Conservation (phyloP, 2,797 vertebrate species). For the Borostomias antarcticus region DNA sequence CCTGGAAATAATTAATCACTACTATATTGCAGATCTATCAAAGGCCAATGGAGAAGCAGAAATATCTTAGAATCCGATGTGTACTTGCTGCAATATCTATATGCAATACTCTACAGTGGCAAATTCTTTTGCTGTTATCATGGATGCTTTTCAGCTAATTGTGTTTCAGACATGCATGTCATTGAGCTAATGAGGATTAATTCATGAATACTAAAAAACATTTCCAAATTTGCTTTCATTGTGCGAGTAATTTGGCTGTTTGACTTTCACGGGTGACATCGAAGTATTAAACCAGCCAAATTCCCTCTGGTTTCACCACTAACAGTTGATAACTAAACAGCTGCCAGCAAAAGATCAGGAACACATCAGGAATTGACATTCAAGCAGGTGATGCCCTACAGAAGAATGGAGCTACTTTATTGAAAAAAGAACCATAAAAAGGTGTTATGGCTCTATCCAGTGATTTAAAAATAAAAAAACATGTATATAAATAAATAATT, state of each 20-base stretch:
- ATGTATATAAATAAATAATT: too few relatives aligned
- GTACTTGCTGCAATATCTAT: conserved; percentile 2
- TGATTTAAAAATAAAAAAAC: too few relatives aligned
- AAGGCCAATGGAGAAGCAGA: conserved; percentile 7
- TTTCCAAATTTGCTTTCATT: conserved; percentile 27
- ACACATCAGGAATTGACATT: too few relatives aligned
- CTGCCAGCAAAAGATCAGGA: conserved; percentile 62
- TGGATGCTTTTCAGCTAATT: conserved; percentile 20
- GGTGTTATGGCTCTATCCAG: too few relatives aligned
- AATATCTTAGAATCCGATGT: conserved; percentile 24
- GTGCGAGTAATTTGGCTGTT: conserved; percentile 48
- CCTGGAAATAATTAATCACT: conserved; percentile 12
- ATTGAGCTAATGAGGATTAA: conserved; percentile 44
- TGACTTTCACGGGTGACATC: conserved; percentile 43
- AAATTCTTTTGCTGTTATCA: conserved; percentile 16
- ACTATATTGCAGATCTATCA: conserved; percentile 15
- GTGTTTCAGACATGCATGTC: conserved; percentile 22
- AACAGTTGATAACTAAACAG: conserved; percentile 24
- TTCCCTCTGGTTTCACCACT: too few relatives aligned
- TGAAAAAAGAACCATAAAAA: too few relatives aligned
- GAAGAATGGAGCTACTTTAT: too few relatives aligned
- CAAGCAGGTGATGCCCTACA: too few relatives aligned
- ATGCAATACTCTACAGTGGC: conserved; percentile 6
- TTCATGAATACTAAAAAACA: conserved; percentile 31
- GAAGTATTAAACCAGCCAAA: conserved; percentile 39